These are phyloP conservation scores for Ametastegia equiseti DNA, from an alignment of 2,888 invertebrate species.

Conservation along the genomic window DNA sequence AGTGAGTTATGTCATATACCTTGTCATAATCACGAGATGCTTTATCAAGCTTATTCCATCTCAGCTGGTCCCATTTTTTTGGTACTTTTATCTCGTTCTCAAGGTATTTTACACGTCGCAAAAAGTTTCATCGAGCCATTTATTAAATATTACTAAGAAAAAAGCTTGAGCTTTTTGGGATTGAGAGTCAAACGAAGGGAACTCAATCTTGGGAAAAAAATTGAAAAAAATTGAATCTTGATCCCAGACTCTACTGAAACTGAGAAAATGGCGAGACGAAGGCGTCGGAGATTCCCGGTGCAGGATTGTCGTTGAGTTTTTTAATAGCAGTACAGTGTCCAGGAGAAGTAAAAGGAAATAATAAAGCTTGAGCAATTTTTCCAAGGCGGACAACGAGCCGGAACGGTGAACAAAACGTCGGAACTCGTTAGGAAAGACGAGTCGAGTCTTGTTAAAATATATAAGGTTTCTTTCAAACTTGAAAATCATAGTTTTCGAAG, in stretches of 20 bases:
- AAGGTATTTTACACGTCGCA: too few species aligned
- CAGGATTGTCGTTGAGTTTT: background rate
- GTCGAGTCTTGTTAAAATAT: constrained; percentile 32
- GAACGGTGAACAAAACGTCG: constrained; percentile 21
- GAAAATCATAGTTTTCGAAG: constrained; percentile 1
- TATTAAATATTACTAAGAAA: too few species aligned
- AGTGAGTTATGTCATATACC: background rate
- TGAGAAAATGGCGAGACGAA: background rate
- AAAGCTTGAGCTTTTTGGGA: too few species aligned
- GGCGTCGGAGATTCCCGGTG: background rate
- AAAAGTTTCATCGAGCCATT: too few species aligned
- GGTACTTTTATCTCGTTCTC: too few species aligned
- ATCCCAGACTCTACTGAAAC: background rate
- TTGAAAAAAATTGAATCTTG: background rate
- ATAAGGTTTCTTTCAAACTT: constrained; percentile 2
- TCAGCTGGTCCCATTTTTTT: too few species aligned
- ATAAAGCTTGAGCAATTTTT: background rate
- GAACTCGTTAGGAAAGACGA: constrained; percentile 13
- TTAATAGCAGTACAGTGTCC: background rate
- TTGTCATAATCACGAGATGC: too few species aligned
- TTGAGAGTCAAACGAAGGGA: too few species aligned
- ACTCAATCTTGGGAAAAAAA: background rate
- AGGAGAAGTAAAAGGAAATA: background rate
- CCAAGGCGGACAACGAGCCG: background rate
- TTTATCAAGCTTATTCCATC: too few species aligned